Conservation (phyloP, 2,797 vertebrate species). For the Poecilia picta region DNA sequence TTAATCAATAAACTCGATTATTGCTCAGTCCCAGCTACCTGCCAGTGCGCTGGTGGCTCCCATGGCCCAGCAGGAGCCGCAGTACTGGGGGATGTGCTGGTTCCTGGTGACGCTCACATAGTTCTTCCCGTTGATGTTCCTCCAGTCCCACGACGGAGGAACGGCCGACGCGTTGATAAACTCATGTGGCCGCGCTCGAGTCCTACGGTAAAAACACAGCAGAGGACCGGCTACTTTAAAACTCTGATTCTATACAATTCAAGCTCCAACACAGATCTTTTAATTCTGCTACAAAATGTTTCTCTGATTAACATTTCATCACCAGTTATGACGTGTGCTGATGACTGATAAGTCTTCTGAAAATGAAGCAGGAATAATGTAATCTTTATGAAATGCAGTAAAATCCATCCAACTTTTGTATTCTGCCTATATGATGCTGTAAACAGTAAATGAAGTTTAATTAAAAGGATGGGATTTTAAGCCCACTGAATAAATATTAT, state of each 20-base stretch:
- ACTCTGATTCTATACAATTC: neutral
- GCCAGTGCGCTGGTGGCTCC: conserved; percentile 93
- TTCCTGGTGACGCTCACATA: conserved; percentile 90
- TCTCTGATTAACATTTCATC: neutral
- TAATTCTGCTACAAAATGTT: neutral
- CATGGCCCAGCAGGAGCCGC: conserved; percentile 96
- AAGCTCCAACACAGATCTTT: neutral
- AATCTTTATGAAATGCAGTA: neutral
- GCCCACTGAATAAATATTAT: neutral
- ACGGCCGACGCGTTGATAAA: conserved; percentile 75
- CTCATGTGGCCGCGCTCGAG: conserved; percentile 84
- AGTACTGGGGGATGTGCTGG: conserved; percentile 96
- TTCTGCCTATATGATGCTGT: neutral
- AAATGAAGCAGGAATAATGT: too few relatives aligned
- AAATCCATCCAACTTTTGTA: neutral
- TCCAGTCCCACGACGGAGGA: conserved; percentile 91
- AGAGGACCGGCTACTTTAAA: neutral
- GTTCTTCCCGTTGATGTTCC: conserved; percentile 85
- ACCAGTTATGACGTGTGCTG: neutral
- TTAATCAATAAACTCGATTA: too few relatives aligned
- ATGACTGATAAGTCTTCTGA: too few relatives aligned
- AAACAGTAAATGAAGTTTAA: neutral
- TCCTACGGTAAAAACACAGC: conserved; percentile 64
- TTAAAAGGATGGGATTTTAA: neutral
- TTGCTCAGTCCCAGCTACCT: conserved; percentile 72